Evolutionary conservation across 2,888 invertebrate species (phyloP).

Genomic region (Leucophenga maculata): DNA sequence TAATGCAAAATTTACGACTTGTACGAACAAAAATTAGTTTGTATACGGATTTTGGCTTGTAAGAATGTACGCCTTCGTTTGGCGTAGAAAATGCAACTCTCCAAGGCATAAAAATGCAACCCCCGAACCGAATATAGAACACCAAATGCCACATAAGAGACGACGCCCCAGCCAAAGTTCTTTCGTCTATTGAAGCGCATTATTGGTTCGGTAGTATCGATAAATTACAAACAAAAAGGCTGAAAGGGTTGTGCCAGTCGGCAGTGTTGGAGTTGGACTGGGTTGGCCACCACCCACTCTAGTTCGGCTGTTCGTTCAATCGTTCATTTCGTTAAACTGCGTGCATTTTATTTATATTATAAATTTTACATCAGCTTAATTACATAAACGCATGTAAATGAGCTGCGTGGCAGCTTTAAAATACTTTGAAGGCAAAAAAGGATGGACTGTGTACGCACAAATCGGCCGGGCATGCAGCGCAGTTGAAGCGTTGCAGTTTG

Average conservation of each 20-base stretch:
- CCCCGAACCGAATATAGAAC: neutral
- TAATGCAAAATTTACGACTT: constrained; percentile 53
- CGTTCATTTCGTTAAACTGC: constrained; percentile 43
- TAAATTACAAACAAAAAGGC: neutral
- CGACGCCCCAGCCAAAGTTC: neutral
- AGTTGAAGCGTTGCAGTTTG: neutral
- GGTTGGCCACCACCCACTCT: neutral
- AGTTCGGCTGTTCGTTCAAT: constrained; percentile 4
- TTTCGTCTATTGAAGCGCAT: constrained; percentile 20
- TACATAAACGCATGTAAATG: constrained; percentile 55
- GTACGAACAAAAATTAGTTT: constrained; percentile 42
- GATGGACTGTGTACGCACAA: neutral
- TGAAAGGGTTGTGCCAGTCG: too few relatives aligned
- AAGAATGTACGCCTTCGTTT: constrained; percentile 14
- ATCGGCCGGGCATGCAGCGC: neutral
- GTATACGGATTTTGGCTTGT: constrained; percentile 38
- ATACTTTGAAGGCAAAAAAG: neutral
- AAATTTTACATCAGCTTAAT: constrained; percentile 62
- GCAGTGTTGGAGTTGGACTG: constrained; percentile 12
- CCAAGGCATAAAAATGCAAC: neutral
- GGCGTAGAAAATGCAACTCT: constrained; percentile 19
- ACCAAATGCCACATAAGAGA: neutral
- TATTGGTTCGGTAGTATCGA: constrained; percentile 16
- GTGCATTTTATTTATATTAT: constrained; percentile 64
- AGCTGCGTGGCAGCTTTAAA: constrained; percentile 25